Conservation (phyloP, 2,113 vertebrate species). For the Potamarius usumacintae region DNA sequence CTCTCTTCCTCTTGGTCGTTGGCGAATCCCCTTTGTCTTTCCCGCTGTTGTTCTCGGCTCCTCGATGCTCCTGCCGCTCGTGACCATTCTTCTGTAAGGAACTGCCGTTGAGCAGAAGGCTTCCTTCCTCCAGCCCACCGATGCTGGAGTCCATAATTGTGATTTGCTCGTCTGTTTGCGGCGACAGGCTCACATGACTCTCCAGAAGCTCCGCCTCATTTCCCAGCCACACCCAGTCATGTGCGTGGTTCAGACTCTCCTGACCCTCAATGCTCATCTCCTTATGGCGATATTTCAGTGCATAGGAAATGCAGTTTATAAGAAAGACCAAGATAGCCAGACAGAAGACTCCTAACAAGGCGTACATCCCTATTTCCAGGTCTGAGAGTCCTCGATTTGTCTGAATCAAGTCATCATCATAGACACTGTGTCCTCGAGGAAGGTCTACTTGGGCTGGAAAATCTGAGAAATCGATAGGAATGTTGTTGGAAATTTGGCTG, state of each 20-base stretch:
- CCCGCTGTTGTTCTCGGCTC: slow-evolving; percentile 53
- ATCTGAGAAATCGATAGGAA: slow-evolving; percentile 86
- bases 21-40: slow-evolving; percentile 81
- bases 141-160: slow-evolving; percentile 83
- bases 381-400: slow-evolving; percentile 82
- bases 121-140: slow-evolving; percentile 73
- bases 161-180: slow-evolving; percentile 80
- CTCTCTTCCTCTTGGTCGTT: slow-evolving; percentile 87
- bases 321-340: slow-evolving; percentile 96
- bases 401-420: slow-evolving; percentile 76
- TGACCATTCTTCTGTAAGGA: slow-evolving; percentile 74
- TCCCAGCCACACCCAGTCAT: slow-evolving; percentile 98
- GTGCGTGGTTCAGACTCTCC: slow-evolving; percentile 83
- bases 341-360: slow-evolving; percentile 94
- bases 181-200: slow-evolving; percentile 72
- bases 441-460: slow-evolving; percentile 88
- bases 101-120: slow-evolving; percentile 81
- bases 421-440: slow-evolving; percentile 73
- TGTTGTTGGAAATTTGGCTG: slow-evolving; percentile 75
- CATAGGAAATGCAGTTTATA: slow-evolving; percentile 92
- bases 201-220: slow-evolving; percentile 88
- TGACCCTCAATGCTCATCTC: slow-evolving; percentile 88
- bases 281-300: slow-evolving; percentile 91
- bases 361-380: slow-evolving; percentile 97
- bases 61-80: slow-evolving; percentile 78